Evolutionary conservation across 2,888 invertebrate species (phyloP), one percentile per base, ranked within the genome.

Genomic region (Oligia latruncula): DNA sequence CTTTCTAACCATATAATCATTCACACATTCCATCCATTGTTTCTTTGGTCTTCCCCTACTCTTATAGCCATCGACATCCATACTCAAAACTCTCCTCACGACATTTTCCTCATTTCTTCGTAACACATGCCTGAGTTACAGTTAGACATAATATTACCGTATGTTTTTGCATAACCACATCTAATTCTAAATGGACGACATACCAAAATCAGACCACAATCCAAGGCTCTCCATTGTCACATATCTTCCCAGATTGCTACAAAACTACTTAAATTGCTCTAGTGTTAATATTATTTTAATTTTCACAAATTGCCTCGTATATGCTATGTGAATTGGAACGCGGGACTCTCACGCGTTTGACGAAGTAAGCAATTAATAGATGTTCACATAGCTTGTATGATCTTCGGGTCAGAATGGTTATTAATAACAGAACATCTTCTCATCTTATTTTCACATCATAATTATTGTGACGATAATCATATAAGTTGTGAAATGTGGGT

Each of bases 201-300:
- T 3, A 60, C 3, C 2, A 52, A 78, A 83, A 40, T 17, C 3
- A 66, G n/a, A 2, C 1, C 49, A 60, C 15, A 20, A 15, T 46
- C 13, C 80, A 80, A 80, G 83, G 78, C 20, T 4, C 35, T 65
- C 80, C 1, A 80, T 80, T 80, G 80, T 80, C 80, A 83, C 43
- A 83, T 0, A 23, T 74, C 35, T 79, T 81, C 78, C 9, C 58
- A 80, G 80, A 77, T 83, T 67, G 15, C 83, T 4, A 46, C 60
- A 55, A 67, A 64, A 29, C 62, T 43, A 11, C n/a, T 29, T 29
- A 62, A 77, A 83, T 40, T 20, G 52, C 9, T 52, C n/a, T 60
- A 43, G 77, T 35, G 66, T n/a, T 86, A 77, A 74, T 74, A 86
- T 67, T 71, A 83, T 77, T 77, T 71, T 74, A 82, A 82, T 82